Percentiles rank a stretch among this genome's conserved stretches.
These are phyloP conservation scores for Aphidoletes aphidimyza DNA, from an alignment of 2,888 invertebrate genomes.

Conservation along the genomic window DNA sequence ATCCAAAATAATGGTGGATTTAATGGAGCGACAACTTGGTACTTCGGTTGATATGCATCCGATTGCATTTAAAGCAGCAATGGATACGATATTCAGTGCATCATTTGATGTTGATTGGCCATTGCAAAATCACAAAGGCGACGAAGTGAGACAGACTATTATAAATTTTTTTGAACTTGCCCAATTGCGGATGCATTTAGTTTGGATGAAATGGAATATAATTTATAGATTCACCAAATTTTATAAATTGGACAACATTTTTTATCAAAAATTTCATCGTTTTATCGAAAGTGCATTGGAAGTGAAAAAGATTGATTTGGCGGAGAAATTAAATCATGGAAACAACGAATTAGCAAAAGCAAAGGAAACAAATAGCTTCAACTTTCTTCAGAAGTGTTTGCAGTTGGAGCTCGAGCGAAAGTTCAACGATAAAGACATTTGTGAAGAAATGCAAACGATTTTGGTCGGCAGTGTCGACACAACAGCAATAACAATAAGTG, in stretches of 20 bases:
- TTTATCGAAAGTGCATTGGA: background rate
- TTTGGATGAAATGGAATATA: background rate
- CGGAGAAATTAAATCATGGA: background rate
- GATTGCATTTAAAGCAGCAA: background rate
- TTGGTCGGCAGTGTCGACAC: background rate
- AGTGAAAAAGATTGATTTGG: background rate
- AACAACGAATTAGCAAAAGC: background rate
- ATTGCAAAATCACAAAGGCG: background rate
- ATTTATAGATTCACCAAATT: background rate
- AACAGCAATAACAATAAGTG: background rate
- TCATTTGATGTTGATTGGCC: background rate
- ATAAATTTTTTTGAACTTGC: background rate
- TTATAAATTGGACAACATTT: background rate
- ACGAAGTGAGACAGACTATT: background rate
- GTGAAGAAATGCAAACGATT: background rate
- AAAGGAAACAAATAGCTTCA: background rate
- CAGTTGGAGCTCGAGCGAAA: background rate
- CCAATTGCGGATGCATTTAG: background rate
- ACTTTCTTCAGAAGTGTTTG: background rate
- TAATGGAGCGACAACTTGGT: slow-evolving; percentile 47
- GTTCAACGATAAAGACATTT: background rate
- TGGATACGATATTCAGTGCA: background rate
- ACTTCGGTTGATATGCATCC: background rate
- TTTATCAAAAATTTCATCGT: background rate
- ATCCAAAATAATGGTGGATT: slow-evolving; percentile 39